Evolutionary conservation across 2,888 invertebrate species (phyloP), one percentile per base, ranked within the genome.

Genomic region (Peribatodes rhomboidaria): DNA sequence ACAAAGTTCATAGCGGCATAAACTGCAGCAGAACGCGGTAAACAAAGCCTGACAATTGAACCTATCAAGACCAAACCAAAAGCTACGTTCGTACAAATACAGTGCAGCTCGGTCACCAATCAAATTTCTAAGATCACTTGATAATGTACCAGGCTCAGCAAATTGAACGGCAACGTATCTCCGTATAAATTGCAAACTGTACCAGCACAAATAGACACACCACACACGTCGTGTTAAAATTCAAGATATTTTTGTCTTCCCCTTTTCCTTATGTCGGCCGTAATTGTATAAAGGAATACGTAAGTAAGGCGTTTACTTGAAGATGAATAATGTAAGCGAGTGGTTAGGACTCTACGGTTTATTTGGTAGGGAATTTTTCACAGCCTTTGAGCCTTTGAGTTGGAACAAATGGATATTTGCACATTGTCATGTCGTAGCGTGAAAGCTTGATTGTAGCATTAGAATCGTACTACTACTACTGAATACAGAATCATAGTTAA

Each of bases 201-300:
- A n/a, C 44, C 33, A 35, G 44, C 55, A 20, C 31, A 54, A 33
- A 39, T 27, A 53, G 39, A 39, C 41, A 18, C 56, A 14, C 46
- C 46, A 16, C 58, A 31, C n/a, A 22, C 52, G 33, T 18, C 39
- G 33, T 35, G 53, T 58, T 35, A 46, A 58, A 58, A 41, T 63
- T 63, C 53, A 53, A 13, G 16, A 41, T 49, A 22, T 58, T 58
- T 63, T 53, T 58, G 41, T 53, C 52, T 61, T 41, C 41, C 47
- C 47, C 46, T 49, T 54, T 53, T 53, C 46, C 22, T 56, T 58
- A 18, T 46, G 20, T 58, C 46, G 18, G 41, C 41, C 68, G 65
- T 72, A 74, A 74, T 74, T 74, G 71, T 69, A 74, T 72, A 70
- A 73, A 71, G 60, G 62, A 64, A 72, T 67, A 65, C 69, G 69